phyloP scores from a whole-genome alignment of 2,113 vertebrate genomes.

The Stigmatopora argus region DNA sequence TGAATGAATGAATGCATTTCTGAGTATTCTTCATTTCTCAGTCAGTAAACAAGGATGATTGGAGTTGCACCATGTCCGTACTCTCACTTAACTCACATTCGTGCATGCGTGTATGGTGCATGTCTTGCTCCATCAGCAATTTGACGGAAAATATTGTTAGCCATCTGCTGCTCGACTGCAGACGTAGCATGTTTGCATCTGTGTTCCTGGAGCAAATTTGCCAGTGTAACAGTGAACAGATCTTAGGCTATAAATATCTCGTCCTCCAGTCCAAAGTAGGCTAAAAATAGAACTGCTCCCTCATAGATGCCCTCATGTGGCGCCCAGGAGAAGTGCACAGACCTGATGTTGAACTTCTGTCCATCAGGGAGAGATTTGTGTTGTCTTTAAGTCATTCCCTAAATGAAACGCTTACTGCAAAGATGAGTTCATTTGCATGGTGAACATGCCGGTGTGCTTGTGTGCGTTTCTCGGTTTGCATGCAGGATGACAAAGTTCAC shows the following conservation, averaged over 20 bases:
- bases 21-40: too few relatives aligned
- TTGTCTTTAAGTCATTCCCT: neutral
- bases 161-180: neutral
- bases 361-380: neutral
- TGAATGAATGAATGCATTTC: too few relatives aligned
- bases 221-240: neutral
- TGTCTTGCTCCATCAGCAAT: conserved; percentile 4
- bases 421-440: neutral
- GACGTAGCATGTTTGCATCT: neutral
- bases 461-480: neutral
- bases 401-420: neutral
- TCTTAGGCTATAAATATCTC: neutral
- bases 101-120: neutral
- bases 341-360: neutral
- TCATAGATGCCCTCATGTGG: neutral
- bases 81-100: neutral
- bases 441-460: neutral
- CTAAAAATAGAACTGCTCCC: conserved; percentile 5
- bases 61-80: neutral
- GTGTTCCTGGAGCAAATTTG: neutral
- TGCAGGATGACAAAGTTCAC: neutral
- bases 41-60: neutral
- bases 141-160: neutral
- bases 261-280: neutral
- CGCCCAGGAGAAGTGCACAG: neutral